Conservation (phyloP, 2,113 vertebrate genomes). For the Datnioides undecimradiatus region DNA sequence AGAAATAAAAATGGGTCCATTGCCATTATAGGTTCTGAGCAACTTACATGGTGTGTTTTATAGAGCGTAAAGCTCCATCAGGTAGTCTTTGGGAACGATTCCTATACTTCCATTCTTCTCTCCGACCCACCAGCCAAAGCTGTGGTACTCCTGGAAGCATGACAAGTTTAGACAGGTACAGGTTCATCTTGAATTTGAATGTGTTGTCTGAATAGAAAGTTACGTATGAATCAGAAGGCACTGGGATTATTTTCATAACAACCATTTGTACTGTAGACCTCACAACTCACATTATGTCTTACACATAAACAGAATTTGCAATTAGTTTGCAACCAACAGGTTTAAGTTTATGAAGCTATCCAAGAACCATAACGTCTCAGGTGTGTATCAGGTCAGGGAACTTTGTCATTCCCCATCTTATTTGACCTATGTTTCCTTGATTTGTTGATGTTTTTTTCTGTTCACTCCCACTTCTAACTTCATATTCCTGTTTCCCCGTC, state of each 20-base stretch:
- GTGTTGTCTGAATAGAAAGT: too few species aligned
- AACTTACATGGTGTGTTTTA: conserved; percentile 87
- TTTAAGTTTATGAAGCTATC: neutral
- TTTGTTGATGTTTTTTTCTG: neutral
- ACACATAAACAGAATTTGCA: conserved; percentile 1
- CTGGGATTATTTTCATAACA: neutral
- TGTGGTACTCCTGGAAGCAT: conserved; percentile 93
- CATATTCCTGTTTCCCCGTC: neutral
- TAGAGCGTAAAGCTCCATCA: conserved; percentile 94
- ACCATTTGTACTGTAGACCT: neutral
- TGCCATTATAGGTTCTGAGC: neutral
- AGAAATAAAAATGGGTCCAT: neutral
- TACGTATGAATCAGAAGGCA: neutral
- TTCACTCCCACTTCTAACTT: conserved; percentile 3
- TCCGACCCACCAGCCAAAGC: conserved; percentile 98
- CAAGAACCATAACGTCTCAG: neutral
- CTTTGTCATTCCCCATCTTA: neutral
- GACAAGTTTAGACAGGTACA: neutral
- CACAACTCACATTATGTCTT: neutral
- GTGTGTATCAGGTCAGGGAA: neutral
- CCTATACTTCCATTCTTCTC: conserved; percentile 95
- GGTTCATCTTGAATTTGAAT: neutral
- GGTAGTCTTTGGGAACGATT: conserved; percentile 96
- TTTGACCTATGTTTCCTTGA: neutral
- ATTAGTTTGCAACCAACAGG: neutral